These are phyloP conservation scores for Semnornis frantzii DNA, from an alignment of 2,113 vertebrate genomes.

Conservation along the genomic window DNA sequence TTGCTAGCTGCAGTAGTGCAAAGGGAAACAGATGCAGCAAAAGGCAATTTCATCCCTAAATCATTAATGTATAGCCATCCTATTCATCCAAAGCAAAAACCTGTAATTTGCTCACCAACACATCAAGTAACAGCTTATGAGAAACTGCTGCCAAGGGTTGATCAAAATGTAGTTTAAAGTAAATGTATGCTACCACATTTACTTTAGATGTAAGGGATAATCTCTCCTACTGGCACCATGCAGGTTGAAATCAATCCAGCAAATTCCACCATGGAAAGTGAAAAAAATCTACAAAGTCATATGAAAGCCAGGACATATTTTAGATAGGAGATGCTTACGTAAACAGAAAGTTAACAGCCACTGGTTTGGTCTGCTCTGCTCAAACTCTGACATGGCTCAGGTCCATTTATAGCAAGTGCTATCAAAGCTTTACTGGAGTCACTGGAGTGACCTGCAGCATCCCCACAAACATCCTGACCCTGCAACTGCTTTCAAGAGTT, in stretches of 20 bases:
- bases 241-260: neutral
- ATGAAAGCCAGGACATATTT: neutral
- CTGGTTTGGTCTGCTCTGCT: neutral
- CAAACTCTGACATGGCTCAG: neutral
- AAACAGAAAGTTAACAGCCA: neutral
- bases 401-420: neutral
- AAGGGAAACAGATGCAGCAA: neutral
- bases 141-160: constrained; percentile 13
- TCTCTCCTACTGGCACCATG: neutral
- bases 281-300: neutral
- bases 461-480: neutral
- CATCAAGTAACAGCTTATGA: neutral
- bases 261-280: neutral
- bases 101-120: neutral
- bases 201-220: neutral
- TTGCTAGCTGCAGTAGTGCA: neutral
- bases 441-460: neutral
- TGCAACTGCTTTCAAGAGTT: neutral
- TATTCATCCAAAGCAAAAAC: neutral
- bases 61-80: neutral
- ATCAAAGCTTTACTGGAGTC: neutral
- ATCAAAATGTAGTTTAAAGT: neutral
- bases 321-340: neutral
- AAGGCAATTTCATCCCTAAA: neutral
- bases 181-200: neutral